These are phyloP conservation scores for Nomia melanderi DNA, from an alignment of 1,140 invertebrate species.

Conservation along the genomic window DNA sequence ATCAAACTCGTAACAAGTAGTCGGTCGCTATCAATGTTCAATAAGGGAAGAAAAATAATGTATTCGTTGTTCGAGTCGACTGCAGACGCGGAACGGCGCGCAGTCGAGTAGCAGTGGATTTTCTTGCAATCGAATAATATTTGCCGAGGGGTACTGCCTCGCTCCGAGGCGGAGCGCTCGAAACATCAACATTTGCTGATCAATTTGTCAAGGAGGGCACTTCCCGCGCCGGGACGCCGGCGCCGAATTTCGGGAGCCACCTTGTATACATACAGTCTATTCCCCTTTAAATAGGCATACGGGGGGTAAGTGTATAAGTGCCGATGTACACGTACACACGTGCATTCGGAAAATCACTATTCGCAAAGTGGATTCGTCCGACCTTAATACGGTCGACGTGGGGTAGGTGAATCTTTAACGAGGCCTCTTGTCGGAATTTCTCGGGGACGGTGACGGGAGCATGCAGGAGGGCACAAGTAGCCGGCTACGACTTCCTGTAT, in stretches of 20 bases:
- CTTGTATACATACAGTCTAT: background rate
- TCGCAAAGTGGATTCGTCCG: conserved; percentile 61
- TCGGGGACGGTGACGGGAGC: conserved; percentile 25
- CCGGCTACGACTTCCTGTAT: conserved; percentile 56
- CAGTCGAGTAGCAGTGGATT: too few relatives aligned
- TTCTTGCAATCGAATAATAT: too few relatives aligned
- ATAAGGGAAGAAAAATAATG: too few relatives aligned
- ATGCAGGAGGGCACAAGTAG: conserved; percentile 27
- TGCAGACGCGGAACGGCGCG: too few relatives aligned
- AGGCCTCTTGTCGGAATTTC: conserved; percentile 64
- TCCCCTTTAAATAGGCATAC: conserved; percentile 28
- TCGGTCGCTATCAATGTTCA: too few relatives aligned
- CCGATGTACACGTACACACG: conserved; percentile 34
- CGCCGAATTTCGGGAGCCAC: background rate
- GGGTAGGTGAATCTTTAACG: conserved; percentile 65
- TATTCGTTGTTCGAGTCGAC: too few relatives aligned
- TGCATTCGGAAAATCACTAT: conserved; percentile 60
- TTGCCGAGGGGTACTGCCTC: too few relatives aligned
- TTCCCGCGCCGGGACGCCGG: background rate
- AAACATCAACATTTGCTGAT: background rate
- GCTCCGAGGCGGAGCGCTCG: too few relatives aligned
- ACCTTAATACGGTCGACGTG: conserved; percentile 61
- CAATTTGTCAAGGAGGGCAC: background rate
- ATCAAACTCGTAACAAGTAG: too few relatives aligned
- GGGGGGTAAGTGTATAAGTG: background rate